Evolutionary conservation across 2,888 invertebrate species (phyloP).

Genomic region (Andrena flavipes): DNA sequence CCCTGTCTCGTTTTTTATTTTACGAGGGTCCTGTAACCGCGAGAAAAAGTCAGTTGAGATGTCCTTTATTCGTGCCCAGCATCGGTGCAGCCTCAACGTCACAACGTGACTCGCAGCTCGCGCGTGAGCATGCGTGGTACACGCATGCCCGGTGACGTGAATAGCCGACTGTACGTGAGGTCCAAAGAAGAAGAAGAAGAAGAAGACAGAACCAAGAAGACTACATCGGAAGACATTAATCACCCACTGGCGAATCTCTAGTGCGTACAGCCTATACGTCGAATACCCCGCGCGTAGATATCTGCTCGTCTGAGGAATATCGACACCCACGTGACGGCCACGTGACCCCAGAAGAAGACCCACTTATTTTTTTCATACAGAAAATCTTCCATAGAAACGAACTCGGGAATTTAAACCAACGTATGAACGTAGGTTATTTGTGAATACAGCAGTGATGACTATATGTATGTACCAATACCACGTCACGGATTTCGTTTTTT

Average conservation of each 20-base stretch:
- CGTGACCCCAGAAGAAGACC: constrained; percentile 39
- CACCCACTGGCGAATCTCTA: constrained; percentile 75
- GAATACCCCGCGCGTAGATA: constrained; percentile 55
- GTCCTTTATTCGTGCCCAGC: constrained; percentile 60
- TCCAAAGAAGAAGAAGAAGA: constrained; percentile 56
- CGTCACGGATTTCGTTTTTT: no score
- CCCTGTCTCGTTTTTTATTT: constrained; percentile 39
- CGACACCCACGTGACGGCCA: constrained; percentile 60
- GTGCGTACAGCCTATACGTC: constrained; percentile 51
- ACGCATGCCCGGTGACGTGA: constrained; percentile 73
- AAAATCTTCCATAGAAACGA: no score
- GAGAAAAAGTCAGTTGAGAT: constrained; percentile 64
- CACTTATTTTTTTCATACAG: not conserved
- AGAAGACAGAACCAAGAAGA: constrained; percentile 47
- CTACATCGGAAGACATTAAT: constrained; percentile 78
- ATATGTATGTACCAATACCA: no score
- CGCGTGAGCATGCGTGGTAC: constrained; percentile 69
- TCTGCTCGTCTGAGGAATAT: constrained; percentile 56
- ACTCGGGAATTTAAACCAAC: no score
- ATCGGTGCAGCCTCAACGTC: constrained; percentile 63
- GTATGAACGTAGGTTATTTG: no score
- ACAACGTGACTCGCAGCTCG: constrained; percentile 70
- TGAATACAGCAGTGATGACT: no score
- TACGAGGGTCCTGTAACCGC: constrained; percentile 39
- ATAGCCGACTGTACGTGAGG: constrained; percentile 75